Base-by-base conservation (phyloP, 2,797 vertebrate genomes). In the Champsocephalus gunnari region DNA sequence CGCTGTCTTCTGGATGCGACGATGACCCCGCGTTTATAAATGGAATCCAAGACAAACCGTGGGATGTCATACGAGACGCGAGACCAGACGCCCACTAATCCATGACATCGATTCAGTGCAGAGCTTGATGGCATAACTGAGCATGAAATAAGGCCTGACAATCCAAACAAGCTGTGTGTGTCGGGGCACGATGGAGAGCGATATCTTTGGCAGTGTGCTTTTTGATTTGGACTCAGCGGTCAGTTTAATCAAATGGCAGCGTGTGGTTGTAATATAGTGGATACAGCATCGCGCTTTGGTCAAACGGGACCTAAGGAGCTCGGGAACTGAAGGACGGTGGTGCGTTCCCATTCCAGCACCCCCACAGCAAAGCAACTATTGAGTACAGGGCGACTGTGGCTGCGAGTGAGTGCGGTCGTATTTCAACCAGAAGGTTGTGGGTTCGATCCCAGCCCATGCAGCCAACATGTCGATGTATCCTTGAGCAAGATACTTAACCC, bases 81-180 rank as follows among this genome's bases (percentile, higher is more conserved):
- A 83, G 51, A 69, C 50, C 48, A 68, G 59, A 57, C 0, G 14
- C 62, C 63, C 7, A 43, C 12, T 14, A 68, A 76, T 71, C 49
- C 78, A 55, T 74, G 38, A 79, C 61, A 77, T 82, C 57, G 8
- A 63, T 76, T 85, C 62, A 76, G 59, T 5, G 49, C 45, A 41
- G 50, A 5, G 63, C 9, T 78, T 62, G 62, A 66, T 66, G 66
- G 67, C 56, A 77, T 77, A 84, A 77, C 66, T 28, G 57, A 81
- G 80, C 78, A 73, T 86, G 82, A 88, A 86, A 87, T 69, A 67
- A 79, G 59, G 12, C 54, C 47, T 1, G 4, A 61, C 69, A 57
- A 64, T 58, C 75, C 58, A 81, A 71, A 77, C 62, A 41, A 28
- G 41, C 59, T 50, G 17, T 41, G 76, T 59, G 54, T 81, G 44